A percentile compares a stretch with the other conserved stretches of the same genome.
phyloP scores from a whole-genome alignment of 2,888 invertebrate species.

The Dynastes maya region DNA sequence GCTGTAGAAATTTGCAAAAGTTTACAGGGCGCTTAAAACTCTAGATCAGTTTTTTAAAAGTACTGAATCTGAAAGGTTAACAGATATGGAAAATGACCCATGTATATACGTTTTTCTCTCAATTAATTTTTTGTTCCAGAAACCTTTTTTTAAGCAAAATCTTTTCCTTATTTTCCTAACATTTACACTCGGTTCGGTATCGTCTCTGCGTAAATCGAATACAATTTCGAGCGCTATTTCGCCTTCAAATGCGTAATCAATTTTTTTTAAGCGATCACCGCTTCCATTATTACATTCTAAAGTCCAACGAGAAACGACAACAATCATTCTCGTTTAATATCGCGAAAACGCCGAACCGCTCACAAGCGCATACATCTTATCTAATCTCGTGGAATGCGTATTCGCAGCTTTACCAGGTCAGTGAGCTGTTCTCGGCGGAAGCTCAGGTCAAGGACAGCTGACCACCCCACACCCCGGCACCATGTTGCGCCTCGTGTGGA shows the following conservation, averaged over 20 bases:
- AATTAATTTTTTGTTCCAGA: too few species aligned
- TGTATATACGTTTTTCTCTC: too few species aligned
- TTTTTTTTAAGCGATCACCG: neutral
- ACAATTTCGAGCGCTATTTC: too few species aligned
- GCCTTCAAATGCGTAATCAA: neutral
- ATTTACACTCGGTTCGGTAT: too few species aligned
- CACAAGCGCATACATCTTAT: conserved; percentile 32
- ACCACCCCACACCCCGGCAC: conserved; percentile 55
- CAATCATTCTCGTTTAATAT: neutral
- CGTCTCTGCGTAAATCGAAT: too few species aligned
- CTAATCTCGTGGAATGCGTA: conserved; percentile 48
- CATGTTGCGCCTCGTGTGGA: conserved; percentile 22
- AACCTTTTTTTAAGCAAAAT: too few species aligned
- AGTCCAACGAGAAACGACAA: neutral
- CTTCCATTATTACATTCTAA: neutral
- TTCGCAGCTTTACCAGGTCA: conserved; percentile 57
- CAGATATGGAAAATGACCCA: too few species aligned
- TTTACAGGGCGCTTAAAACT: too few species aligned
- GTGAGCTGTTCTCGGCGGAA: conserved; percentile 58
- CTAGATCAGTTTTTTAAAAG: too few species aligned
- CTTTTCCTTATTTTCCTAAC: too few species aligned
- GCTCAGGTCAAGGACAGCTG: conserved; percentile 57
- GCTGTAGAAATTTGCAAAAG: too few species aligned
- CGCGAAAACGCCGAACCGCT: conserved; percentile 2
- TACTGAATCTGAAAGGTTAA: too few species aligned